Conservation (phyloP, 2,888 invertebrate genomes). For the Pheosia tremula region DNA sequence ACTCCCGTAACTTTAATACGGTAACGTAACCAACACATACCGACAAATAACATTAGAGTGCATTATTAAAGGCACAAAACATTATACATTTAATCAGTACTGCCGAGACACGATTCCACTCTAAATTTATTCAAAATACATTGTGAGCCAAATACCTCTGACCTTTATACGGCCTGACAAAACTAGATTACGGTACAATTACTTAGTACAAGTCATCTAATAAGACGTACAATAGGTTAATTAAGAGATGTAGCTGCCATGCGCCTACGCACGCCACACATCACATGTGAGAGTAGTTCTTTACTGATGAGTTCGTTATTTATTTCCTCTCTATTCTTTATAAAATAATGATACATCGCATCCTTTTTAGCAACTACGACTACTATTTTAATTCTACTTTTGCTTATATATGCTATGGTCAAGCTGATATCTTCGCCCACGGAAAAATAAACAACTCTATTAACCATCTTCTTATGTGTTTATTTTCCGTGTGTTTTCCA, state of each 20-base stretch:
- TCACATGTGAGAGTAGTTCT: conserved; percentile 22
- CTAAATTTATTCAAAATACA: conserved; percentile 57
- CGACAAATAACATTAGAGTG: conserved; percentile 11
- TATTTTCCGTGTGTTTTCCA: too few relatives aligned
- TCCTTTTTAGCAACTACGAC: too few relatives aligned
- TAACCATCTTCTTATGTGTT: too few relatives aligned
- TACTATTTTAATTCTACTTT: too few relatives aligned
- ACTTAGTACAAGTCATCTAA: conserved; percentile 46
- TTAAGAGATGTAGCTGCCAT: conserved; percentile 62
- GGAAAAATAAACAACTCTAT: too few relatives aligned
- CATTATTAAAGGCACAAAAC: conserved; percentile 18
- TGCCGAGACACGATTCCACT: conserved; percentile 51
- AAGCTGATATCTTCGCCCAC: too few relatives aligned
- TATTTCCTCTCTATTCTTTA: not conserved
- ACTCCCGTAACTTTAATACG: not conserved
- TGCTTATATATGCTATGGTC: too few relatives aligned
- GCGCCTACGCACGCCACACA: conserved; percentile 51
- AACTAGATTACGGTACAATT: conserved; percentile 39
- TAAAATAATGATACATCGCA: too few relatives aligned
- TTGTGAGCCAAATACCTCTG: conserved; percentile 64
- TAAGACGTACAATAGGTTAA: conserved; percentile 65
- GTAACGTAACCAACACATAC: conserved; percentile 2
- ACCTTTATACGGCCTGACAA: conserved; percentile 50
- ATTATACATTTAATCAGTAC: conserved; percentile 38
- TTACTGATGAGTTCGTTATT: conserved; percentile 20